Evolutionary conservation across 2,888 invertebrate genomes (phyloP).

Genomic region (Sesamia inferens): DNA sequence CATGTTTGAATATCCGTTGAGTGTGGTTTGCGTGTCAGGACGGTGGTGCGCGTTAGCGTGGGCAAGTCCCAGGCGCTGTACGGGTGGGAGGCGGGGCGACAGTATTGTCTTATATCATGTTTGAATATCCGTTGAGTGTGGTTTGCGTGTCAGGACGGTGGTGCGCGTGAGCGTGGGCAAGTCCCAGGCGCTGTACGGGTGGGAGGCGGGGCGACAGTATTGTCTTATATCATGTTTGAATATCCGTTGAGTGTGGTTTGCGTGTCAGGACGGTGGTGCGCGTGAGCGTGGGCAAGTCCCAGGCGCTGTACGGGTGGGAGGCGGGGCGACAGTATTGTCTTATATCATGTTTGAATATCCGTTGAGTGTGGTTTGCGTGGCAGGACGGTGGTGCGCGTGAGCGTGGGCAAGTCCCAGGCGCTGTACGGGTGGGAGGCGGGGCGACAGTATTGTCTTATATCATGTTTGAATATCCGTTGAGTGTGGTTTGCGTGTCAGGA

Average conservation of each 20-base stretch:
- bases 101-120: too few relatives aligned
- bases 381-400: constrained; percentile 97
- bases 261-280: constrained; percentile 95
- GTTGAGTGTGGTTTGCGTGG: too few relatives aligned
- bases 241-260: too few relatives aligned
- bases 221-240: too few relatives aligned
- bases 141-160: constrained; percentile 92
- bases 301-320: constrained; percentile 96
- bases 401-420: constrained; percentile 97
- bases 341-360: too few relatives aligned
- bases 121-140: not conserved
- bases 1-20: not conserved
- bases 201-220: constrained; percentile 92
- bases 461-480: not conserved
- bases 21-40: constrained; percentile 85
- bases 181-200: constrained; percentile 97
- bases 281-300: constrained; percentile 97
- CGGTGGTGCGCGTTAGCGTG: constrained; percentile 97
- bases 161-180: constrained; percentile 98
- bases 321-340: constrained; percentile 92
- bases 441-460: too few relatives aligned
- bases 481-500: constrained; percentile 85
- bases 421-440: constrained; percentile 95
- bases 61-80: constrained; percentile 98
- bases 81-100: constrained; percentile 93